Evolutionary conservation across 2,888 invertebrate species (phyloP).

Genomic region (Andrena marginata): DNA sequence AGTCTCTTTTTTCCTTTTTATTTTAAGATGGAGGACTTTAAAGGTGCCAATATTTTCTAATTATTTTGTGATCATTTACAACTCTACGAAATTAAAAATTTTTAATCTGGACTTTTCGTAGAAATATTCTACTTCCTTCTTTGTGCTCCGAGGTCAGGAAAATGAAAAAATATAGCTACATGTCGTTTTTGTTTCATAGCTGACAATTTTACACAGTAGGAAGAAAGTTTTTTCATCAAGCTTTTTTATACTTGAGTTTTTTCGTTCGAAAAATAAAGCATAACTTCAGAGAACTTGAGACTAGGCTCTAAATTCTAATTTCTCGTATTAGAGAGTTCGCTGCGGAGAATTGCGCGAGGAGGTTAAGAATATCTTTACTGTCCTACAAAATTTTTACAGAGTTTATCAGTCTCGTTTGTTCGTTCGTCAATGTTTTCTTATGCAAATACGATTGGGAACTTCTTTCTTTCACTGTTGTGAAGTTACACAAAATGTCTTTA

Average conservation of each 20-base stretch:
- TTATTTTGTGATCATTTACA: too few relatives aligned
- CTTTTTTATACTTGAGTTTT: not conserved
- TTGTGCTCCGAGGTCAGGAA: not conserved
- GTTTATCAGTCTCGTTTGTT: conserved; percentile 19
- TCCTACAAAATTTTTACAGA: conserved; percentile 11
- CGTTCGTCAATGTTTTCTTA: too few relatives aligned
- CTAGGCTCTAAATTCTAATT: conserved; percentile 23
- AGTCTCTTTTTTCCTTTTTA: too few relatives aligned
- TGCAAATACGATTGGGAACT: too few relatives aligned
- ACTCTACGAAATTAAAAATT: too few relatives aligned
- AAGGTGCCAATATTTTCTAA: too few relatives aligned
- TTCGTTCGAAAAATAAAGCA: conserved; percentile 1
- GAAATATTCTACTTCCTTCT: too few relatives aligned
- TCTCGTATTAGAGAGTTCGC: conserved; percentile 11
- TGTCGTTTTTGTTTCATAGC: not conserved
- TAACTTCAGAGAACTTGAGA: conserved; percentile 12
- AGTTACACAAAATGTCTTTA: too few relatives aligned
- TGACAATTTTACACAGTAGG: conserved; percentile 2
- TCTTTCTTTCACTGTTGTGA: too few relatives aligned
- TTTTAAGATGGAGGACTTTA: too few relatives aligned
- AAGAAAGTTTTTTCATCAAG: conserved; percentile 19
- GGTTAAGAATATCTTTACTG: conserved; percentile 7
- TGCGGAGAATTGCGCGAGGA: not conserved
- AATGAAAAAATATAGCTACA: not conserved
- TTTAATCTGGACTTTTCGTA: too few relatives aligned